Percentiles rank a stretch among this genome's conserved stretches.
phyloP scores from a whole-genome alignment of 2,797 vertebrate genomes.

The Glyptemys insculpta region DNA sequence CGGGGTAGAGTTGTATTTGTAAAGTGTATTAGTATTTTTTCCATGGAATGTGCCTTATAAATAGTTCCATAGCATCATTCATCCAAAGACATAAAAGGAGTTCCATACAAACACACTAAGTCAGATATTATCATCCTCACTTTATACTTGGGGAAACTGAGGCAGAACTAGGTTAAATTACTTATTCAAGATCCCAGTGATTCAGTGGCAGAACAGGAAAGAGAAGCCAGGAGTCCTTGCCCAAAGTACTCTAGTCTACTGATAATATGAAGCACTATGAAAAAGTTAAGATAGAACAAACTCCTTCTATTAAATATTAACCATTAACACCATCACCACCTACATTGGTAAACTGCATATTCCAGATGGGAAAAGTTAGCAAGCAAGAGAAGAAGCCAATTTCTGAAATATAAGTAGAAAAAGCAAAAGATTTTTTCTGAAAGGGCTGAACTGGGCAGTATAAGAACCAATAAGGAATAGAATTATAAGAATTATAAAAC shows the following conservation, averaged over 20 bases:
- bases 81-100: background rate
- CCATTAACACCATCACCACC: background rate
- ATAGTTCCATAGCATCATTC: background rate
- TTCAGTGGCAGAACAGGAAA: background rate
- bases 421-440: background rate
- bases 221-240: background rate
- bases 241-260: background rate
- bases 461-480: background rate
- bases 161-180: background rate
- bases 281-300: too few species aligned
- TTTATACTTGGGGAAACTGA: background rate
- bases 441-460: background rate
- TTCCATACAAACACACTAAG: background rate
- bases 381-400: background rate
- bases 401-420: slow-evolving; percentile 9
- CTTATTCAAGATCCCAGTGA: background rate
- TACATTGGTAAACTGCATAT: slow-evolving; percentile 1
- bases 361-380: background rate
- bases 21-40: slow-evolving; percentile 10
- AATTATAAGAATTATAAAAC: slow-evolving; percentile 15
- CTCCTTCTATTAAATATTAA: background rate
- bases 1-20: background rate
- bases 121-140: background rate
- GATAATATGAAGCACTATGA: too few species aligned
- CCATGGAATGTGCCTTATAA: slow-evolving; percentile 7